Evolutionary conservation across 2,113 vertebrate species (phyloP).

Genomic region (Nyctereutes procyonoides): DNA sequence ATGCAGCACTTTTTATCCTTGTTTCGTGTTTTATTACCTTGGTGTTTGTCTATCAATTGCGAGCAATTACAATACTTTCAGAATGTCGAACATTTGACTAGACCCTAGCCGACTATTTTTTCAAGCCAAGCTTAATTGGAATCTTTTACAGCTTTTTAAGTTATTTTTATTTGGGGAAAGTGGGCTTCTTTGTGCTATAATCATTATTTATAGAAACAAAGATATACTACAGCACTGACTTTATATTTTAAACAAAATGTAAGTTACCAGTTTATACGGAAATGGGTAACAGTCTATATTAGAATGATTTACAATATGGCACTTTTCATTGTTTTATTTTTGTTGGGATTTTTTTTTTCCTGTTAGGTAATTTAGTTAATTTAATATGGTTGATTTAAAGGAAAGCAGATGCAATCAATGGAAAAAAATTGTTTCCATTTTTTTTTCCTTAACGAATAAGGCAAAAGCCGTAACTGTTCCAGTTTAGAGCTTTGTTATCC

Average conservation of each 20-base stretch:
- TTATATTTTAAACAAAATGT: slow-evolving; percentile 84
- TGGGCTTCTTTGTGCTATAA: slow-evolving; percentile 87
- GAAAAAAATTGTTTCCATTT: slow-evolving; percentile 76
- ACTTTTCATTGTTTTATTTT: slow-evolving; percentile 87
- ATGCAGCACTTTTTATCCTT: slow-evolving; percentile 90
- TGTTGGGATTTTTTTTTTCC: slow-evolving; percentile 70
- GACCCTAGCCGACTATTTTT: slow-evolving; percentile 82
- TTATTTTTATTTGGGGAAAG: slow-evolving; percentile 82
- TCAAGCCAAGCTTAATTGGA: slow-evolving; percentile 87
- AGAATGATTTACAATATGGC: slow-evolving; percentile 86
- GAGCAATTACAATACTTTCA: slow-evolving; percentile 79
- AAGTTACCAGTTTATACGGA: slow-evolving; percentile 85
- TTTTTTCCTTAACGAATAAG: slow-evolving; percentile 76
- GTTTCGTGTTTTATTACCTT: slow-evolving; percentile 87
- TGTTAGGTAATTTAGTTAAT: slow-evolving; percentile 77
- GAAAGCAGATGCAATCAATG: slow-evolving; percentile 86
- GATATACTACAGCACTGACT: slow-evolving; percentile 88
- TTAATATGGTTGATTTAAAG: slow-evolving; percentile 76
- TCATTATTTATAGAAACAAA: slow-evolving; percentile 89
- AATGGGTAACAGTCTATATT: slow-evolving; percentile 86
- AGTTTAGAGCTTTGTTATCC: slow-evolving; percentile 61
- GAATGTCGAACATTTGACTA: slow-evolving; percentile 81
- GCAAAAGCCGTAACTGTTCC: slow-evolving; percentile 80
- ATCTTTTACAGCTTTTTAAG: slow-evolving; percentile 84
- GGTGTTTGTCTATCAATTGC: slow-evolving; percentile 82